Base-by-base conservation (phyloP, 2,113 vertebrate species). In the Thinocorus orbignyianus region DNA sequence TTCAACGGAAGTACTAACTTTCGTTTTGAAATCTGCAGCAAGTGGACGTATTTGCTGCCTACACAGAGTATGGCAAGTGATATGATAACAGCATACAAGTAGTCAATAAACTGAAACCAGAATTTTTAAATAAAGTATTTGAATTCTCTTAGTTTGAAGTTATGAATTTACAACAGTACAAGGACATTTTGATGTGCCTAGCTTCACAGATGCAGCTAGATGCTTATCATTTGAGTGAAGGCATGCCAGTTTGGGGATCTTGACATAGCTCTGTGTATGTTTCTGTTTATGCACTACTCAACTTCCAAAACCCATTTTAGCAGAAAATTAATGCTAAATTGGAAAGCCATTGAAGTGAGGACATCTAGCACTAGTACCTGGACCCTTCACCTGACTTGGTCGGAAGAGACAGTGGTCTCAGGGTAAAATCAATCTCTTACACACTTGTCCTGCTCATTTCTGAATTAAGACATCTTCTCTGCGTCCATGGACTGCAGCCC, bases 271-370 rank as follows among this genome's bases (percentile, higher is more conserved):
- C 37, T 65, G 8, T 41, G 61, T 74, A 23, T 76, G 22, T 31
- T 87, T 55, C 83, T 86, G 11, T 60, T 88, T 84, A 92, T 81
- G 44, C 28, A 64, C 82, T 92, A 87, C 80, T 95, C 57, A 94
- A 61, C n/a, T 81, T 28, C 39, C 30, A 65, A 92, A 85, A 2
- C 1, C 22, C 14, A 55, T 70, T 81, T 89, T 58, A 82, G 62
- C 33, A 69, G n/a, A 82, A 91, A 94, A 82, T 54, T 82, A 89
- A 87, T 1, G 2, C 11, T 64, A 46, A 81, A 5, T 7, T 77
- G 25, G 77, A 80, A 71, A 93, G 41, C 17, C 41, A 48, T 52
- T 61, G 33, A 84, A 86, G 52, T 33, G 65, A 76, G 11, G 41
- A 80, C 11, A 82, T 6, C 9, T 60, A 70, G 25, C 41, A 62